Evolutionary conservation across 2,888 invertebrate genomes (phyloP), one percentile per base, ranked within the genome.

Genomic region (Andrena chrysosceles): DNA sequence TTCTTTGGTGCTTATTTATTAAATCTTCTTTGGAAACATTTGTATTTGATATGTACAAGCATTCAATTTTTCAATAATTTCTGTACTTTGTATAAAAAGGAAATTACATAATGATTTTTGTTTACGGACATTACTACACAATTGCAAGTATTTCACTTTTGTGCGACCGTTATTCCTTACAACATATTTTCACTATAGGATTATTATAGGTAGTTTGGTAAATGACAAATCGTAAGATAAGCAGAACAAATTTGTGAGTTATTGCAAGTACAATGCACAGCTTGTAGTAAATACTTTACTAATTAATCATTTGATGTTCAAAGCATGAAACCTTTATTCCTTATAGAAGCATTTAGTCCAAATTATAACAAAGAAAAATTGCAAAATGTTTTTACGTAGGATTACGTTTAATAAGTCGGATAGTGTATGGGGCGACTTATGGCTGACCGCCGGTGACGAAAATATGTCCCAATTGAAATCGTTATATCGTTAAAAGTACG

Each of bases 1-100:
- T 8, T 23, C 56, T 10, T 59, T 33, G 64, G 69, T 35, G 69
- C 72, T 82, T 85, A 70, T 84, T 84, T 84, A 83, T 83, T 74
- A 35, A 77, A 70, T 70, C 8, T 73, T 79, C 52, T 73, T n/a
- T 64, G 6, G 42, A 52, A 84, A 70, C 20, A 31, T 26, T 26
- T 68, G 10, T 70, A 69, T 42, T 67, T 64, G 20, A 66, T 69
- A 26, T 73, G 13, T 64, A 73, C 16, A 69, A 60, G 60, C 60
- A 64, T 83, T 69, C 33, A 59, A 59, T 72, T 76, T 72, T 72
- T 66, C 62, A 74, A 71, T 74, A 8, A 42, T 13, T 52, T 10
- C 66, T 42, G 29, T 79, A 71, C 33, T 82, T 75, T 67, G 48
- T 60, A 49, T 62, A 62, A 79, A 79, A 23, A 71, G 5, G 23